Evolutionary conservation across 1,140 invertebrate species (phyloP).

Genomic region (Pristionchus pacificus): DNA sequence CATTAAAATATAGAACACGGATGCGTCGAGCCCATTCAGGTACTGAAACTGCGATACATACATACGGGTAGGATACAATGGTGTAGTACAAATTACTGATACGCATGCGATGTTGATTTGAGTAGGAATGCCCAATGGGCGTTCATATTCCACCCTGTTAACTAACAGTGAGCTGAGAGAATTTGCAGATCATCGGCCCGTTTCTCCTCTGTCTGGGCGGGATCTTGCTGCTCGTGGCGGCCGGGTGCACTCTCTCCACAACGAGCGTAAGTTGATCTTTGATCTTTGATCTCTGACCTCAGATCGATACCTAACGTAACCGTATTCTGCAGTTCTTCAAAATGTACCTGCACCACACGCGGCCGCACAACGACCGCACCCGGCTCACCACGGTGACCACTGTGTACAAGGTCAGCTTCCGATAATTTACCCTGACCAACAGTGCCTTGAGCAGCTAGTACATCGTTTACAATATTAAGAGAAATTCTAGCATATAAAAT

Average conservation of each 20-base stretch:
- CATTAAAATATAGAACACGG: too few species aligned
- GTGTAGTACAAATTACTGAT: too few species aligned
- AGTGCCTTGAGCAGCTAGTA: background rate
- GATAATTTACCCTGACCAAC: background rate
- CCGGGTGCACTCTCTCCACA: slow-evolving; percentile 42
- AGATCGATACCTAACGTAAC: slow-evolving; percentile 25
- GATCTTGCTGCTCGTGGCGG: slow-evolving; percentile 29
- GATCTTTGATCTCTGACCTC: slow-evolving; percentile 7
- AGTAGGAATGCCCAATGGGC: too few species aligned
- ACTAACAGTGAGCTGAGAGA: too few species aligned
- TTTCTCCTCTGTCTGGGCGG: slow-evolving; percentile 41
- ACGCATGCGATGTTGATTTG: too few species aligned
- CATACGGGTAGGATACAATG: too few species aligned
- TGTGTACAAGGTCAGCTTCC: slow-evolving; percentile 17
- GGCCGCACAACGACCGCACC: slow-evolving; percentile 17
- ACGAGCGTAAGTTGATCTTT: slow-evolving; percentile 42
- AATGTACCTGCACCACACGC: slow-evolving; percentile 21
- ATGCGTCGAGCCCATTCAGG: too few species aligned
- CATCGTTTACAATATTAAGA: background rate
- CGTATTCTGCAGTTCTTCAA: slow-evolving; percentile 26
- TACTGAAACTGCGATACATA: too few species aligned
- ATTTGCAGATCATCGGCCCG: slow-evolving; percentile 44
- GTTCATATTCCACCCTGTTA: too few species aligned
- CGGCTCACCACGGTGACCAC: slow-evolving; percentile 31
- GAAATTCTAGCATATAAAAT: too few species aligned